Conservation (phyloP, 2,888 invertebrate genomes). For the Hylaea fasciaria region DNA sequence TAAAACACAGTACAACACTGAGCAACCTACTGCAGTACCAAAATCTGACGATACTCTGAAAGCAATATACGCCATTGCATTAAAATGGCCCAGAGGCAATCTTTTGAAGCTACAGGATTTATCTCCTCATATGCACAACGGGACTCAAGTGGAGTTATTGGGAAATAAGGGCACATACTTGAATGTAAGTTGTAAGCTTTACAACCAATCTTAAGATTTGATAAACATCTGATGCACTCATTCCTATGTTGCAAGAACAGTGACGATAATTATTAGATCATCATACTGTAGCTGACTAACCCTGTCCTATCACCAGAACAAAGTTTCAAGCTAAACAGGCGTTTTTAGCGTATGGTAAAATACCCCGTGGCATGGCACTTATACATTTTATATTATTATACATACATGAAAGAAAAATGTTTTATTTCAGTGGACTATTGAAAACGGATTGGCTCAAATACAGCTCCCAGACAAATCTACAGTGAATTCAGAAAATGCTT, state of each 20-base stretch:
- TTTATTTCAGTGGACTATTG: slow-evolving; percentile 21
- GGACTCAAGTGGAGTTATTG: slow-evolving; percentile 57
- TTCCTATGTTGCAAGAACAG: too few species aligned
- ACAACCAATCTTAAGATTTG: neutral
- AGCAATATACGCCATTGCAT: slow-evolving; percentile 87
- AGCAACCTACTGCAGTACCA: slow-evolving; percentile 54
- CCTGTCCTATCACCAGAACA: neutral
- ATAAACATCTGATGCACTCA: neutral
- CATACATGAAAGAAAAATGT: neutral
- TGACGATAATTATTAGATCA: too few species aligned
- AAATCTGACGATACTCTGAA: slow-evolving; percentile 47
- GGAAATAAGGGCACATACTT: slow-evolving; percentile 57
- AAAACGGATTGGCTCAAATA: slow-evolving; percentile 36
- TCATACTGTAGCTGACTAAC: too few species aligned
- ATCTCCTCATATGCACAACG: slow-evolving; percentile 52
- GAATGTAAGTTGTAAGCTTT: slow-evolving; percentile 56
- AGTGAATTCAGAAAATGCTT: slow-evolving; percentile 72
- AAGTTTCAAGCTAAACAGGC: neutral
- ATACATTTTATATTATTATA: too few species aligned
- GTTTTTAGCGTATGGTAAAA: too few species aligned
- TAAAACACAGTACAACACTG: slow-evolving; percentile 54
- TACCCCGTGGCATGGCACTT: too few species aligned
- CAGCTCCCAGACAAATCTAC: slow-evolving; percentile 70
- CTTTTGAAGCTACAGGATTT: slow-evolving; percentile 68
- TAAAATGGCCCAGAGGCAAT: slow-evolving; percentile 88